These are phyloP conservation scores for Drosophila anomalata DNA, from an alignment of 2,888 invertebrate genomes.

Conservation along the genomic window DNA sequence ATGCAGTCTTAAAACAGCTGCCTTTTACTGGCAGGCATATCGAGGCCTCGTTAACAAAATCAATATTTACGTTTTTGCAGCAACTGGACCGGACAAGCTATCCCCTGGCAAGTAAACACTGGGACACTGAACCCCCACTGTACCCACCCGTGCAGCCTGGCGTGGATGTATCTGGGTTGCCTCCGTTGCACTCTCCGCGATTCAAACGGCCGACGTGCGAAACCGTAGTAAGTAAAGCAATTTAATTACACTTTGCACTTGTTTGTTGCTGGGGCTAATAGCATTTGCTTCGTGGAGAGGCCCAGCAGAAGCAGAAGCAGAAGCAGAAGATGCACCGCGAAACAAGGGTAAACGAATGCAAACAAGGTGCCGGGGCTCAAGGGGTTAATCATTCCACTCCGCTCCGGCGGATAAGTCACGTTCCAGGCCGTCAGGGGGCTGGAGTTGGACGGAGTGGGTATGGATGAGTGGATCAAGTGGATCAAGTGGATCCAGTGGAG, in stretches of 20 bases:
- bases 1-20: too few species aligned
- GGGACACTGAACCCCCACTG: neutral
- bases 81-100: neutral
- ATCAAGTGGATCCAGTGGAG: conserved; percentile 57
- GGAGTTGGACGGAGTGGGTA: conserved; percentile 14
- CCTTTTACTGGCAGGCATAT: neutral
- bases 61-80: neutral
- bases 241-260: conserved; percentile 68
- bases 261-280: conserved; percentile 60
- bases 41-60: neutral
- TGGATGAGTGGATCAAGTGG: conserved; percentile 48
- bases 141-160: neutral
- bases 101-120: neutral
- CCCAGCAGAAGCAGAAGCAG: neutral
- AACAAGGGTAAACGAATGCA: conserved; percentile 12
- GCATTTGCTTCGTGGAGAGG: conserved; percentile 53
- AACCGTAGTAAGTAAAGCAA: conserved; percentile 77
- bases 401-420: conserved; percentile 63
- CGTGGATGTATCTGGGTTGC: conserved; percentile 41
- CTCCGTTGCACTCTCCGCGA: conserved; percentile 43
- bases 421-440: conserved; percentile 55
- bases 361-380: conserved; percentile 4
- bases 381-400: conserved; percentile 35
- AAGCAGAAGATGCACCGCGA: conserved; percentile 13
- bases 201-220: conserved; percentile 55